Base-by-base conservation (phyloP, 1,140 invertebrate species). In the Papilio machaon region DNA sequence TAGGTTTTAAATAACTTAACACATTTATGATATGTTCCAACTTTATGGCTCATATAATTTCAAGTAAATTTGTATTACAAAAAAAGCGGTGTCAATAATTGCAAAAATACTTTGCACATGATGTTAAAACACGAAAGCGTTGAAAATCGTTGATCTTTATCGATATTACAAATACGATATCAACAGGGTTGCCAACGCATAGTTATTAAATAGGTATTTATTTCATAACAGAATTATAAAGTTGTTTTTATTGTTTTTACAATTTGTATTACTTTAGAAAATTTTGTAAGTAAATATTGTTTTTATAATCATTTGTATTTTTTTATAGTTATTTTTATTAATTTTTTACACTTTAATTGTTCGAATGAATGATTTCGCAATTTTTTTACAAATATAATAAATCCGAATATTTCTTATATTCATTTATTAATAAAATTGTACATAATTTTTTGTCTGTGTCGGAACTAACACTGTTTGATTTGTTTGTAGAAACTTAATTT, bases 111-210 rank as follows among this genome's bases (percentile, higher is more conserved):
- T 76, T 76, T 49, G 46, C 74, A 76, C 43, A 76, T 52, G 74
- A 76, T 19, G 74, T 15, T 76, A 2, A 54, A 76, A 76, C 74
- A 76, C 74, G 74, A 76, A 76, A 76, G 74, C 74, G 74, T 76
- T 76, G 74, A 49, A 49, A 76, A 76, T 76, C 74, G 74, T 35
- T 49, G 74, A 76, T 76, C 74, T 76, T 76, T 76, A 76, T 76
- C 74, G 74, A 11, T 52, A 76, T 76, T 49, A 46, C 46, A 76
- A 76, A 76, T 76, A 76, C 46, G 74, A 49, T 76, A 49, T 76
- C 17, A 49, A 19, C 19, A 76, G 74, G 74, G 74, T 54, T 76
- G 74, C 23, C 74, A 76, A 76, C 54, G 19, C 1, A 19, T 7
- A 9, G 7, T 58, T 54, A 54, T 54, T 8, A 58, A n/a, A n/a